Evolutionary conservation across 2,888 invertebrate genomes (phyloP).

Genomic region (Crossocerus cetratus): DNA sequence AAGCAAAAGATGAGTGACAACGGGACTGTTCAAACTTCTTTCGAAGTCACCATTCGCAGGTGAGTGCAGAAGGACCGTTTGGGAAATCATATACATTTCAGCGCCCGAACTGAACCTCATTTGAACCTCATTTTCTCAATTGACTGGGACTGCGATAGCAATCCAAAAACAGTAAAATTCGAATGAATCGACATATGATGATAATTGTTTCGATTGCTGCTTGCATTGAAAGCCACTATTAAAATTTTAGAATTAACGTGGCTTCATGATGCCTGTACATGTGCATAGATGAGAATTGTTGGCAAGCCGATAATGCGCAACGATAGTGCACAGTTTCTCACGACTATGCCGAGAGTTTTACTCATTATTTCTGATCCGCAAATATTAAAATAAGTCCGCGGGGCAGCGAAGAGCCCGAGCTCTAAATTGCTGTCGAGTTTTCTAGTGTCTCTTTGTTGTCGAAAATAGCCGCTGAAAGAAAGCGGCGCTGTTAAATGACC

Average conservation of each 20-base stretch:
- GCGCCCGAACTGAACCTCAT: too few species aligned
- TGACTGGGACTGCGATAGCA: conserved; percentile 42
- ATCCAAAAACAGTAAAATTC: conserved; percentile 59
- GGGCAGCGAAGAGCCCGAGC: conserved; percentile 40
- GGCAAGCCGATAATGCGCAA: too few species aligned
- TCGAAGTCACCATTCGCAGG: too few species aligned
- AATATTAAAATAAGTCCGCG: conserved; percentile 59
- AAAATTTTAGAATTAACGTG: conserved; percentile 38
- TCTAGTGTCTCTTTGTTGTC: conserved; percentile 46
- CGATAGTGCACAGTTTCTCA: too few species aligned
- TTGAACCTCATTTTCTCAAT: too few species aligned
- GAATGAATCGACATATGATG: conserved; percentile 26
- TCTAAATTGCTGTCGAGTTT: conserved; percentile 45
- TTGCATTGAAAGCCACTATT: neutral
- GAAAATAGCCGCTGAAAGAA: conserved; percentile 34
- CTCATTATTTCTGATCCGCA: conserved; percentile 56
- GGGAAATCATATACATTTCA: conserved; percentile 7
- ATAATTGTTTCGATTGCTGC: conserved; percentile 41
- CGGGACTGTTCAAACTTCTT: too few species aligned
- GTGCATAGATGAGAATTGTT: too few species aligned
- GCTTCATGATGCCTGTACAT: conserved; percentile 9
- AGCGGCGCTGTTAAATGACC: conserved; percentile 47
- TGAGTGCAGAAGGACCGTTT: neutral
- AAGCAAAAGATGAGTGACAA: too few species aligned
- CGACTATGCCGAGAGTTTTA: too few species aligned